Evolutionary conservation across 2,113 vertebrate genomes (phyloP).

Genomic region (Corythoichthys haematopterus): DNA sequence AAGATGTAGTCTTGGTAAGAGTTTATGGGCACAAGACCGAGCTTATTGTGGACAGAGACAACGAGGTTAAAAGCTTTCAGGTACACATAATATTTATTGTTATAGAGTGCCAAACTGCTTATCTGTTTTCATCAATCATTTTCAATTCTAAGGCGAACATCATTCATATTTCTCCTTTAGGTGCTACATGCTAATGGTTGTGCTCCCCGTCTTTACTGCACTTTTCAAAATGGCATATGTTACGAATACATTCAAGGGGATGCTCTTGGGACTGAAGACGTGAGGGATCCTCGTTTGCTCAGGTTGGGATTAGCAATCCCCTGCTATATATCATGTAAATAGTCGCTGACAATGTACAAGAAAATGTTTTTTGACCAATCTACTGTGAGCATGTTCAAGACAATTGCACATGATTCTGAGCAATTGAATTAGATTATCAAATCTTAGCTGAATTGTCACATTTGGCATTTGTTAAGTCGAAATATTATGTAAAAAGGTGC

Average conservation of each 20-base stretch:
- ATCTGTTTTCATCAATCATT: not conserved
- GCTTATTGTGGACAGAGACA: constrained; percentile 91
- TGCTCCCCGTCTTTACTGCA: constrained; percentile 91
- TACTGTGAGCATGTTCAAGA: no score
- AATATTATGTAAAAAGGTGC: no score
- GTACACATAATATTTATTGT: constrained; percentile 24
- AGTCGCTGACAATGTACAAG: no score
- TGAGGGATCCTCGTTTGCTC: constrained; percentile 82
- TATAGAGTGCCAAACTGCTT: not conserved
- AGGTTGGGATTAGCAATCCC: constrained; percentile 65
- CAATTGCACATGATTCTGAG: no score
- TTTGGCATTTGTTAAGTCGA: no score
- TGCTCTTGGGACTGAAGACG: constrained; percentile 84
- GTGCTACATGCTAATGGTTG: constrained; percentile 88
- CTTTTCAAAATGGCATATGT: constrained; percentile 94
- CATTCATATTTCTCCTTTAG: constrained; percentile 24
- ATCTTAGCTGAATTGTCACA: no score
- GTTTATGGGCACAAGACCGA: constrained; percentile 92
- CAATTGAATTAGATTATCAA: no score
- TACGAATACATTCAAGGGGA: constrained; percentile 91
- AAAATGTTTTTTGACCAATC: no score
- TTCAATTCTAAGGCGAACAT: not conserved
- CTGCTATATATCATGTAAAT: not conserved
- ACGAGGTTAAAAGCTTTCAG: constrained; percentile 93
- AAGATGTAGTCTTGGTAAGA: constrained; percentile 86